phyloP scores from a whole-genome alignment of 2,888 invertebrate species.

The Epiblema foenella region DNA sequence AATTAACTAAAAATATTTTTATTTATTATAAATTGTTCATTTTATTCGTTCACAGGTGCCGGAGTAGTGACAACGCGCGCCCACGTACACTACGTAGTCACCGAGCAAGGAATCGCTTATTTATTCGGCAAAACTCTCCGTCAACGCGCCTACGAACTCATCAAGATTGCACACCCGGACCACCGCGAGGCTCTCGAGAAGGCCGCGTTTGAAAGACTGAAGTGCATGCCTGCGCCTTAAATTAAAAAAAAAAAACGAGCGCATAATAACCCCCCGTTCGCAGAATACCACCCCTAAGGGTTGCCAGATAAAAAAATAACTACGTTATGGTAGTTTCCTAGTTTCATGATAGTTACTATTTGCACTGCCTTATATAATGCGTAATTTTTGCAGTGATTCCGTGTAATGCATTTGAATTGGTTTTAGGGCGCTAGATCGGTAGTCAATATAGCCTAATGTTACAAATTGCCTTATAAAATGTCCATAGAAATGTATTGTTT shows the following conservation, averaged over 20 bases:
- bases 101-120: conserved; percentile 95
- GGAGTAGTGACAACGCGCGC: conserved; percentile 97
- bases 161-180: conserved; percentile 95
- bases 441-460: conserved; percentile 34
- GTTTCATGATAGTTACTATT: conserved; percentile 18
- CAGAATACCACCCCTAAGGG: conserved; percentile 41
- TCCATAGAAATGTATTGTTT: conserved; percentile 49
- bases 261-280: conserved; percentile 20
- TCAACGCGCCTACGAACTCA: conserved; percentile 95
- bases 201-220: conserved; percentile 93
- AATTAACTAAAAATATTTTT: too few relatives aligned
- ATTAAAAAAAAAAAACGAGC: conserved; percentile 31
- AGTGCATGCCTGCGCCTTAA: conserved; percentile 89
- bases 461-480: conserved; percentile 42
- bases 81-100: conserved; percentile 97
- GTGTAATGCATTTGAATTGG: conserved; percentile 41
- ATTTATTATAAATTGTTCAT: neutral
- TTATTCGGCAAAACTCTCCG: conserved; percentile 95
- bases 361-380: conserved; percentile 32
- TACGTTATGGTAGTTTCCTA: conserved; percentile 44
- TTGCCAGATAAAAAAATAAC: conserved; percentile 45
- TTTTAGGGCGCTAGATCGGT: conserved; percentile 38
- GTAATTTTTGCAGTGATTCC: conserved; percentile 33
- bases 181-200: conserved; percentile 93
- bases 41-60: conserved; percentile 86